Evolutionary conservation across 1,140 invertebrate genomes (phyloP), one percentile per base, ranked within the genome.

Genomic region (Aphelenchoides besseyi): DNA sequence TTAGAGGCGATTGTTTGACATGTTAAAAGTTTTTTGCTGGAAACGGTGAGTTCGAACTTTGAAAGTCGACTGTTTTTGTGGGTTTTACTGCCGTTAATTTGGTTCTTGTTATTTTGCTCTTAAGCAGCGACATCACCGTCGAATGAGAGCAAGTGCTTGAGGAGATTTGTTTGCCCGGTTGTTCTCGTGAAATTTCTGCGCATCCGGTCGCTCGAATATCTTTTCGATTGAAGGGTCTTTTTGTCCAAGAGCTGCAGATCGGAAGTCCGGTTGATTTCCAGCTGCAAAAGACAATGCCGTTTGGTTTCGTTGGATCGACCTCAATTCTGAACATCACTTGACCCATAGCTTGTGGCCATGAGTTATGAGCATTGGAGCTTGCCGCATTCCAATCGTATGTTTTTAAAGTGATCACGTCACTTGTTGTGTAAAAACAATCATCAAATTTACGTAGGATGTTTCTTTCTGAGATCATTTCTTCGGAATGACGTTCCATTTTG

Each of bases 151-250:
- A 23, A 23, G 41, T 48, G 41, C 41, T 48, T 48, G 41, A 48
- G 41, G 41, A 48, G 41, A 48, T 48, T 48, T 48, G 41, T 48
- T 48, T 48, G 41, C 41, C 41, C 41, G 23, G 41, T 48, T 23
- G 41, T 48, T 23, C 41, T n/a, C n/a, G n/a, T n/a, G n/a, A 23
- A 23, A 48, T 23, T 16, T 48, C 41, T 23, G 41, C 41, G 41
- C 41, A 48, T 48, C 41, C 41, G 41, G 41, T 23, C 41, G 41
- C 41, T 23, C 41, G 41, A 48, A 16, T 48, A n/a, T n/a, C n/a
- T n/a, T n/a, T n/a, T n/a, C n/a, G n/a, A n/a, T n/a, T n/a, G n/a
- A n/a, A n/a, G n/a, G n/a, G n/a, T n/a, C n/a, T n/a, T n/a, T n/a
- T n/a, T n/a, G n/a, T n/a, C n/a, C n/a, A n/a, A n/a, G n/a, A n/a